Evolutionary conservation across 1,140 invertebrate genomes (phyloP).

Genomic region (Lamellibrachia luymesi): DNA sequence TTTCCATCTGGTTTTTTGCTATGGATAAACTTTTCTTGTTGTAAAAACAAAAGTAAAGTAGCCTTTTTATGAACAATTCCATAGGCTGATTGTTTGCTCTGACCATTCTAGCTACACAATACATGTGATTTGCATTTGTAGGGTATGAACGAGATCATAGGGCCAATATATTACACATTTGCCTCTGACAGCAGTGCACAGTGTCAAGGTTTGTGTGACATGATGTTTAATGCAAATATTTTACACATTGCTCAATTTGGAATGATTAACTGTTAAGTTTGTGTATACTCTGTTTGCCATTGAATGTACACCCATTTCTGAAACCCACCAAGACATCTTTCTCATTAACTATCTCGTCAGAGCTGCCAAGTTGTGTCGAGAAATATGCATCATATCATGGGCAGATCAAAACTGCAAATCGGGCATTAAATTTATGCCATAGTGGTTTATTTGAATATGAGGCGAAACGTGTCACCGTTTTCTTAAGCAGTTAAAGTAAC

Average conservation of each 20-base stretch:
- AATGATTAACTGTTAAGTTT: too few species aligned
- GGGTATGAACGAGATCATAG: constrained; percentile 99
- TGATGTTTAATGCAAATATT: neutral
- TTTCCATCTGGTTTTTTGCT: neutral
- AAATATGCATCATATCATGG: too few species aligned
- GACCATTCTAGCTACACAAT: neutral
- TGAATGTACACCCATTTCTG: neutral
- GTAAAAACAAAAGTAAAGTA: neutral
- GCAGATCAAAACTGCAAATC: too few species aligned
- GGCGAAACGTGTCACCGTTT: too few species aligned
- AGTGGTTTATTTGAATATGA: too few species aligned
- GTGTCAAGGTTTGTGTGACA: neutral
- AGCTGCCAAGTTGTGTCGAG: too few species aligned
- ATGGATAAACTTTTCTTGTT: neutral
- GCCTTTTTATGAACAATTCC: neutral
- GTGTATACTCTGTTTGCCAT: neutral
- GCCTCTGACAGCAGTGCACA: constrained; percentile 77
- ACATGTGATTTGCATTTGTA: constrained; percentile 37
- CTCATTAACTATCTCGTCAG: neutral
- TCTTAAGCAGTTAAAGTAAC: too few species aligned
- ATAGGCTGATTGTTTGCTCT: neutral
- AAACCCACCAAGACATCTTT: neutral
- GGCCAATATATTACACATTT: constrained; percentile 96
- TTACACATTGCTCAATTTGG: neutral
- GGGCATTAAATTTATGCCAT: too few species aligned